These are phyloP conservation scores for Acrocephalus arundinaceus DNA, from an alignment of 2,113 vertebrate species.

Conservation along the genomic window DNA sequence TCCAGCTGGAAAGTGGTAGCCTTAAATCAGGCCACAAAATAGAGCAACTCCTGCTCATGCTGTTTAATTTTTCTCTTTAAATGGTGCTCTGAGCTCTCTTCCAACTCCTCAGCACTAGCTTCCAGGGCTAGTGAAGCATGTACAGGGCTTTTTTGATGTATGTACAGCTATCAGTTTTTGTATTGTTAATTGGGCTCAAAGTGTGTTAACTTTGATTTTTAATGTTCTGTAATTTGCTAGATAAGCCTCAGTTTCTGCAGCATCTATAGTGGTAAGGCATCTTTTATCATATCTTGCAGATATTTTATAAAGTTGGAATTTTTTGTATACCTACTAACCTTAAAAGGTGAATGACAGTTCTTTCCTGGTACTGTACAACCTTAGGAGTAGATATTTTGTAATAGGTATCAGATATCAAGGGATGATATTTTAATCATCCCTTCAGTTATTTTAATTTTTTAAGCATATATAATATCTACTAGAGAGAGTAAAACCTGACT, in stretches of 20 bases:
- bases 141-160: background rate
- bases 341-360: background rate
- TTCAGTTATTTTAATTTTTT: background rate
- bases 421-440: background rate
- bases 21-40: slow-evolving; percentile 34
- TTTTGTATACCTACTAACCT: background rate
- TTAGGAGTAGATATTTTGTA: background rate
- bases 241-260: slow-evolving; percentile 23
- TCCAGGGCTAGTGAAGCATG: background rate
- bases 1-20: slow-evolving; percentile 48
- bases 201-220: slow-evolving; percentile 34
- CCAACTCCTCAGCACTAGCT: background rate
- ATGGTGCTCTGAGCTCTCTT: slow-evolving; percentile 3
- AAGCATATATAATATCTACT: background rate
- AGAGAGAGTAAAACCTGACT: background rate
- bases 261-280: background rate
- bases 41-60: background rate
- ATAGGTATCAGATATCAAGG: background rate
- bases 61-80: background rate
- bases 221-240: slow-evolving; percentile 28
- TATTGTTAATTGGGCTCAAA: slow-evolving; percentile 19
- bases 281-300: background rate
- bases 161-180: background rate
- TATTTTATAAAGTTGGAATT: background rate
- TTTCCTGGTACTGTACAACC: background rate